Base-by-base conservation (phyloP, 2,113 vertebrate species). In the Chrysochloris asiatica region DNA sequence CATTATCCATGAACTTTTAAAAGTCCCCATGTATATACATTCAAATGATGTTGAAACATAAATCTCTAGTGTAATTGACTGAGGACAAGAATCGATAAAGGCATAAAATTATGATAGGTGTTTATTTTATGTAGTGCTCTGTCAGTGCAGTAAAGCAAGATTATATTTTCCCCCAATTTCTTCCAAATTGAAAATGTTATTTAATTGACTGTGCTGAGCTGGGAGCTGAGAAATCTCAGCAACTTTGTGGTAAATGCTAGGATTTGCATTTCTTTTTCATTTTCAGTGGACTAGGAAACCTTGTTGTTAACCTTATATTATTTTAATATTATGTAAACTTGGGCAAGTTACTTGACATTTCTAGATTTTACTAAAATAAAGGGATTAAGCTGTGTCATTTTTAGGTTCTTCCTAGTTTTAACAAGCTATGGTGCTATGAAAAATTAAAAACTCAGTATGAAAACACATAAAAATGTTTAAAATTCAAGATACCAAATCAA, bases 31-130 rank as follows among this genome's bases (percentile, higher is more conserved):
- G 10, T 61, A 28, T 28, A 61, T 28, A 86, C 83, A 19, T 36
- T 36, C 76, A 96, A 95, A 95, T 13, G 33, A 69, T 11, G 14
- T 67, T 56, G n/a, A 94, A 97, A 96, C 93, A 33, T 19, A 95
- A 86, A 84, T 82, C 4, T 45, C 88, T 92, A 87, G 17, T 91
- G 26, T 69, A 33, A 41, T 59, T 88, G 76, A 61, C 41, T 45
- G 85, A 93, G 52, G 87, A 43, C 19, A 43, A 19, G n/a, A 47
- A 56, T 45, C 89, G 90, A 73, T 80, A 38, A 91, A 97, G 72
- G 17, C 30, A 83, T 9, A 75, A 2, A 75, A 45, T 80, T 75
- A n/a, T 8, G 45, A 19, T 50, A 82, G 48, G 9, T n/a, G 78
- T 36, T 21, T 33, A 71, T 33, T 72, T 67, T 85, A 79, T 21